Evolutionary conservation across 2,797 vertebrate genomes (phyloP).

Genomic region (Todus mexicanus): DNA sequence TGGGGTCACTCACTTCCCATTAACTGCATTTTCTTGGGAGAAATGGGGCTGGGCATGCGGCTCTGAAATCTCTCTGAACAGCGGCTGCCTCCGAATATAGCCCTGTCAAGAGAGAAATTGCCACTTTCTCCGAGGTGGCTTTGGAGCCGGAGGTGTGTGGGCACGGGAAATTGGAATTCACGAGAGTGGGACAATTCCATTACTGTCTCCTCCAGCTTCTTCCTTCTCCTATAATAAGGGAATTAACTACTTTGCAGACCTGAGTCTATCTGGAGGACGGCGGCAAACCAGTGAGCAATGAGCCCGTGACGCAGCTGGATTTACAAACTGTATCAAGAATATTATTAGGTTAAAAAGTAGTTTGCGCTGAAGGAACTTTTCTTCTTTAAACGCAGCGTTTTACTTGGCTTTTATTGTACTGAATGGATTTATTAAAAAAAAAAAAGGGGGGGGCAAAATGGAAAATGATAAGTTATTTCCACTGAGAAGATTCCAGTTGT

Average conservation of each 20-base stretch:
- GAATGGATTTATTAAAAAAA: constrained; percentile 7
- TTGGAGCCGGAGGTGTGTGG: neutral
- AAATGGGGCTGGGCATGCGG: neutral
- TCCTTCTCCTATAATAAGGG: constrained; percentile 40
- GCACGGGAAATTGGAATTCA: constrained; percentile 53
- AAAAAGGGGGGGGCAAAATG: neutral
- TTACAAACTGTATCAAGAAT: constrained; percentile 62
- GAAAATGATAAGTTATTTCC: constrained; percentile 60
- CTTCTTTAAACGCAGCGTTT: constrained; percentile 33
- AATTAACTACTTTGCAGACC: constrained; percentile 39
- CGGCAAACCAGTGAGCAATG: neutral
- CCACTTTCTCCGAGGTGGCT: constrained; percentile 34
- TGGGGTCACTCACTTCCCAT: neutral
- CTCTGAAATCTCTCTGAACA: neutral
- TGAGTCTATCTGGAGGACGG: constrained; percentile 9
- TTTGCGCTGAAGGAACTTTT: constrained; percentile 59
- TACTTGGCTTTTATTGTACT: constrained; percentile 64
- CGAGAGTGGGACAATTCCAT: constrained; percentile 58
- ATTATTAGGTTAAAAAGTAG: constrained; percentile 59
- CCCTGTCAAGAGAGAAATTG: constrained; percentile 60
- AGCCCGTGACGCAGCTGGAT: constrained; percentile 63
- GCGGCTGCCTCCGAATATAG: neutral
- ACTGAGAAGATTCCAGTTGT: constrained; percentile 40
- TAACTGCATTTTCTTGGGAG: neutral
- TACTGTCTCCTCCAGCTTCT: constrained; percentile 22